Conservation (phyloP, 1,140 invertebrate genomes). For the Drosophila micromelanica region DNA sequence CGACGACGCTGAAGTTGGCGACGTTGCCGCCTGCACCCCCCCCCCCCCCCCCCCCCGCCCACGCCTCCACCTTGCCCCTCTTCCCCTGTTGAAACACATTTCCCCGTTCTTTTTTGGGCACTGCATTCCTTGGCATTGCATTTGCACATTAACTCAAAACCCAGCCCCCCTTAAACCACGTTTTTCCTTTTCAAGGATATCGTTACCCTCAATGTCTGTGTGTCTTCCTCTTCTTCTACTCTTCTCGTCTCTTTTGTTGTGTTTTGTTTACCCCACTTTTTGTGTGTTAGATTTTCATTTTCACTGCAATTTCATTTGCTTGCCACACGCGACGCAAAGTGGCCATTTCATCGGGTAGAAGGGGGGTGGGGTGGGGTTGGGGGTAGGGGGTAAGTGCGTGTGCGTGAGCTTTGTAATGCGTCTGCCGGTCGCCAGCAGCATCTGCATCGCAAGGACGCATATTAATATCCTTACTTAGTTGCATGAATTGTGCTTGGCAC, state of each 20-base stretch:
- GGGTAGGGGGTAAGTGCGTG: neutral
- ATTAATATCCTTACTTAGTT: slow-evolving; percentile 81
- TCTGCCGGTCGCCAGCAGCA: slow-evolving; percentile 44
- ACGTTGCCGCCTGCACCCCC: slow-evolving; percentile 1
- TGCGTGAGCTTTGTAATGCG: slow-evolving; percentile 38
- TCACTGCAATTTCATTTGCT: slow-evolving; percentile 81
- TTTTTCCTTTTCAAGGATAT: slow-evolving; percentile 79
- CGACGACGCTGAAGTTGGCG: slow-evolving; percentile 34
- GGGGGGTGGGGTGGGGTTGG: neutral
- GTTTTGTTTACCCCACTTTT: slow-evolving; percentile 72
- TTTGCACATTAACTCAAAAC: neutral
- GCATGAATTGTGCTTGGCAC: slow-evolving; percentile 70
- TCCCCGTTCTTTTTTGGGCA: slow-evolving; percentile 26
- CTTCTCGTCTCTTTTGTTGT: neutral
- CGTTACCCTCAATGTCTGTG: slow-evolving; percentile 35
- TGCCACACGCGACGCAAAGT: slow-evolving; percentile 75
- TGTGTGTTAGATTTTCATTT: slow-evolving; percentile 80
- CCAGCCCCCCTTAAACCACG: slow-evolving; percentile 13
- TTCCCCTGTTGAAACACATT: neutral
- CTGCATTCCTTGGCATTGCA: slow-evolving; percentile 50
- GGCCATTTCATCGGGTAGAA: slow-evolving; percentile 35
- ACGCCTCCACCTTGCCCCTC: neutral
- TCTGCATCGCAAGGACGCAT: slow-evolving; percentile 70
- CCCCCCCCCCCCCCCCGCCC: too few species aligned
- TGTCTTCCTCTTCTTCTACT: neutral